Base-by-base conservation (phyloP, 1,140 invertebrate genomes). In the Aporrectodea caliginosa region DNA sequence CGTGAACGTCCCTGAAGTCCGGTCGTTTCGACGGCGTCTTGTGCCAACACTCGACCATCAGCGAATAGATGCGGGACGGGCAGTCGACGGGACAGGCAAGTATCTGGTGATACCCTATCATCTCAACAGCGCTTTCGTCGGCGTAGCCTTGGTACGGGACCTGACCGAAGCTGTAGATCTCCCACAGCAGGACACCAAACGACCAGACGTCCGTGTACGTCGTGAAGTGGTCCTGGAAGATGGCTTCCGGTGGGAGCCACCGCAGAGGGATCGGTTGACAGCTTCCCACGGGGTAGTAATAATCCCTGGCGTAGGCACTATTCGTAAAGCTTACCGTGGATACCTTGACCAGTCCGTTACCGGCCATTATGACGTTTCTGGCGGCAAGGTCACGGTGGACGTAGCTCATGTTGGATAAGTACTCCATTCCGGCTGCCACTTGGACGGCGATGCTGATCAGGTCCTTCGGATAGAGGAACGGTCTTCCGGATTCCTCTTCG, bases 41-140 rank as follows among this genome's bases (percentile, higher is more conserved):
- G 83, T 96, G 93, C 97, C 97, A 99, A 84, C 97, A 98, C 87
- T 98, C 96, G 43, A 97, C 93, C 96, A 98, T 98, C 58, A 98
- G 89, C 0, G 92, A 92, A 86, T 97, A 98, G 83, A 98, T 93
- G 79, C 93, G 91, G 2, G 93, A 91, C 0, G 96, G 96, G 87
- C 97, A 98, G 70, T 94, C 93, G 79, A 95, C 93, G 0, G 97
- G 97, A 85, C 94, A 94, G 0, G 95, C 93, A 35, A 99, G 75
- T 0, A 76, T 58, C 43, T 27, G 1, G 43, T 43, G 35, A 22
- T n/a, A 58, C 29, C 43, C 92, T 69, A 98, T 94, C 93, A 98
- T 95, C 83, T 97, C 93, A 2, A 95, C 87, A 43, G 92, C 97
- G 89, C 99, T 96, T 87, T 97, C 95, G 87, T 98, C 98, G 82